Percentiles rank a stretch among this genome's conserved stretches.
Conservation (phyloP, 1,140 invertebrate genomes). For the Varroa destructor region DNA sequence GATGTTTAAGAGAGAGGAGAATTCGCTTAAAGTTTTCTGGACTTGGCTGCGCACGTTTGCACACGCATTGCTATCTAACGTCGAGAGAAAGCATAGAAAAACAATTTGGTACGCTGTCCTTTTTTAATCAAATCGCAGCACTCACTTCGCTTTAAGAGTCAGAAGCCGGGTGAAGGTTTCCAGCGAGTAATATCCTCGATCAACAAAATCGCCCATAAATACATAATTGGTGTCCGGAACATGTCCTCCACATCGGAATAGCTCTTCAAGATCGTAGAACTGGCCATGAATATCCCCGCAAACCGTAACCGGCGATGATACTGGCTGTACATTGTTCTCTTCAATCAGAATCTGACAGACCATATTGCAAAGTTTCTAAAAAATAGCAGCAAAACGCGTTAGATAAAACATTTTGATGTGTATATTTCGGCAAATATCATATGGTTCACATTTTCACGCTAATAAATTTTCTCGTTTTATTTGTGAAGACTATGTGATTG, state of each 20-base stretch:
- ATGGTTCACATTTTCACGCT: neutral
- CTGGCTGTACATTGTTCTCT: conserved; percentile 84
- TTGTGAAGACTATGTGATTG: neutral
- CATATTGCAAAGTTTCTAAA: conserved; percentile 72
- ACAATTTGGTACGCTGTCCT: no score
- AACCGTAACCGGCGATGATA: conserved; percentile 80
- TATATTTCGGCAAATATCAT: neutral
- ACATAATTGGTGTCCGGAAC: conserved; percentile 86
- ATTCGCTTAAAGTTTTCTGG: no score
- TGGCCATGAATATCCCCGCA: conserved; percentile 92
- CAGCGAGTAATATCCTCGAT: conserved; percentile 83
- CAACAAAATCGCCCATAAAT: conserved; percentile 92
- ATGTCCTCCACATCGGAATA: conserved; percentile 76
- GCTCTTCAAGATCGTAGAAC: conserved; percentile 88
- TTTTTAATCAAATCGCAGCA: conserved; percentile 28
- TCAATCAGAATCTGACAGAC: conserved; percentile 78
- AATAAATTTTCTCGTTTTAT: neutral
- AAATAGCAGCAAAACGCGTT: conserved; percentile 35
- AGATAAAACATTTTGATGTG: neutral
- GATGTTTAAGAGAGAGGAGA: no score
- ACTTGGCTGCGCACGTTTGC: no score
- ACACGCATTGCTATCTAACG: no score
- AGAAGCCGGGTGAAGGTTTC: conserved; percentile 83
- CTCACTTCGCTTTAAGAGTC: conserved; percentile 70
- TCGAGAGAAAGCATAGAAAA: no score